Base-by-base conservation (phyloP, 2,888 invertebrate species). In the Hemicrepidius hirtus region DNA sequence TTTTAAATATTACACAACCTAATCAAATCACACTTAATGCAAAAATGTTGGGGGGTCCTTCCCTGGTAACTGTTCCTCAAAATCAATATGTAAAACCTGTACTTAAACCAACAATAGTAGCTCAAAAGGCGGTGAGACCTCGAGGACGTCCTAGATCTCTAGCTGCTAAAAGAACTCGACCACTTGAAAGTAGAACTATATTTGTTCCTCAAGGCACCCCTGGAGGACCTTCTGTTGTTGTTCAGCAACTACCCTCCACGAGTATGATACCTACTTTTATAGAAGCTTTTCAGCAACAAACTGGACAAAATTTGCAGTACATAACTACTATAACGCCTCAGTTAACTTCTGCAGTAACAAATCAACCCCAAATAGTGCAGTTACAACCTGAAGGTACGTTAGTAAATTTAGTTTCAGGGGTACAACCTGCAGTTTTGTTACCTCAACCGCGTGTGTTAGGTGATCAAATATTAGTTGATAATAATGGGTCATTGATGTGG, bases 251-350 rank as follows among this genome's bases (percentile, higher is more conserved):
- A 55, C 84, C 85, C 44, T 82, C 84, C 18, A 85, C 87, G 53
- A 88, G 87, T 80, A 86, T 89, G 67, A 87, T 89, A 62, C 88
- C 91, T 1, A 91, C 92, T 1, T 93, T 92, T 84, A 91, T 93
- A 1, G 92, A 93, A 81, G 89, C 92, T 0, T 88, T 92, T 77
- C 92, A 92, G 60, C 93, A 92, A 80, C 91, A 92, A 77, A 90
- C 92, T 68, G 91, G 91, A 70, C 92, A 92, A 83, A 92, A 92
- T 82, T 88, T 94, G 85, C 95, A 95, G 80, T 95, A 94, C 80
- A 92, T 95, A 53, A 91, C 94, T 9, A 91, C 94, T 0, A 90
- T 92, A 72, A 89, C 91, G 0, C 91, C 92, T 5, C 80, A 79
- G 64, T 77, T 83, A 41, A 81, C 80, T 44, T 67, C 77, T 16